Percentiles rank a stretch among this genome's conserved stretches.
phyloP scores from a whole-genome alignment of 2,113 vertebrate species.

The Bos indicus region DNA sequence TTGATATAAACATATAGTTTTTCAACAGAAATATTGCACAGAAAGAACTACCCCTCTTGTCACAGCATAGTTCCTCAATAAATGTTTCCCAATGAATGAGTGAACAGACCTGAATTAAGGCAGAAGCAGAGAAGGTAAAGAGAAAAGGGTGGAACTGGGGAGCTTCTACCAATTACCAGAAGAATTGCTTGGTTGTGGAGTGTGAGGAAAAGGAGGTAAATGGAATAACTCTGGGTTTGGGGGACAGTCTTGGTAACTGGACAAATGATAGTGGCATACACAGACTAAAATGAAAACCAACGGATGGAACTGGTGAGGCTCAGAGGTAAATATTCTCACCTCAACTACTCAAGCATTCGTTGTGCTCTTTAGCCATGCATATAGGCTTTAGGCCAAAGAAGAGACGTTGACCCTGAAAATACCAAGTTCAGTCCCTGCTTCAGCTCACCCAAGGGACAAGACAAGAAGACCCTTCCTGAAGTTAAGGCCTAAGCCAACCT shows the following conservation, averaged over 20 bases:
- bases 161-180: not conserved
- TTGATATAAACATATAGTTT: not conserved
- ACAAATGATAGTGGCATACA: not conserved
- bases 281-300: not conserved
- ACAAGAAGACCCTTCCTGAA: not conserved
- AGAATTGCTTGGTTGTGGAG: not conserved
- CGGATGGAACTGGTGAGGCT: not conserved
- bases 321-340: not conserved
- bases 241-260: not conserved
- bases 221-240: not conserved
- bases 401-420: not conserved
- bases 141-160: too few species aligned
- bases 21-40: not conserved
- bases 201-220: not conserved
- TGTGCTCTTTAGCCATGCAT: not conserved
- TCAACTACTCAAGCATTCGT: not conserved
- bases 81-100: not conserved
- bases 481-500: not conserved
- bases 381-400: rapidly evolving
- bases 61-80: not conserved
- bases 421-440: not conserved
- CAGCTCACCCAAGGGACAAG: not conserved
- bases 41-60: not conserved
- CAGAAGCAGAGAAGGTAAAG: not conserved
- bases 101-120: not conserved